A percentile compares a stretch with the other conserved stretches of the same genome.
Conservation (phyloP, 1,140 invertebrate genomes). For the Euschistus heros region DNA sequence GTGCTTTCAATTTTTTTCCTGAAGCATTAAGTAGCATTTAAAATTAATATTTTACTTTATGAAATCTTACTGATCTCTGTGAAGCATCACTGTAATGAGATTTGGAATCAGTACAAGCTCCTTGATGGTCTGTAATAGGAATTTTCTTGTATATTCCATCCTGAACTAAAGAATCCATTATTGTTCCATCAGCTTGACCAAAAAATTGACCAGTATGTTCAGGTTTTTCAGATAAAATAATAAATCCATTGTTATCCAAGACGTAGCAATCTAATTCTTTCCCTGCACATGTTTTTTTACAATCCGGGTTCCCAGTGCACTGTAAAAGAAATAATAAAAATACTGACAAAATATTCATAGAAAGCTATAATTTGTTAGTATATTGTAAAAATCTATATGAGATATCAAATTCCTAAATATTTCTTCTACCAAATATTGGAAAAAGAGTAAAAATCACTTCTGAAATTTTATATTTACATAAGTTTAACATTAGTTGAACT, state of each 20-base stretch:
- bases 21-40: too few species aligned
- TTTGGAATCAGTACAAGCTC: slow-evolving; percentile 65
- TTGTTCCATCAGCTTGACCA: slow-evolving; percentile 86
- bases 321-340: slow-evolving; percentile 34
- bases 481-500: too few species aligned
- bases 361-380: too few species aligned
- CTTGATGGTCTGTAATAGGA: slow-evolving; percentile 78
- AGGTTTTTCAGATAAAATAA: slow-evolving; percentile 76
- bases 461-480: too few species aligned
- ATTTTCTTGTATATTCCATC: slow-evolving; percentile 79
- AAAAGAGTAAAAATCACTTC: too few species aligned
- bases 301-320: slow-evolving; percentile 55
- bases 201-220: slow-evolving; percentile 81
- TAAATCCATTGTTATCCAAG: slow-evolving; percentile 84
- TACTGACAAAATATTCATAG: too few species aligned
- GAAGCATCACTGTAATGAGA: slow-evolving; percentile 53
- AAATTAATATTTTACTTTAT: too few species aligned
- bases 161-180: slow-evolving; percentile 85
- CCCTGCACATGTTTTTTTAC: slow-evolving; percentile 73
- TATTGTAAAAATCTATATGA: too few species aligned
- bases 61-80: slow-evolving; percentile 25
- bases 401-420: too few species aligned
- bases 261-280: slow-evolving; percentile 83
- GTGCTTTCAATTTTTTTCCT: too few species aligned
- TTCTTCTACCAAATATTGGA: too few species aligned